phyloP scores from a whole-genome alignment of 2,797 vertebrate species.

The Muscicapa comitata region DNA sequence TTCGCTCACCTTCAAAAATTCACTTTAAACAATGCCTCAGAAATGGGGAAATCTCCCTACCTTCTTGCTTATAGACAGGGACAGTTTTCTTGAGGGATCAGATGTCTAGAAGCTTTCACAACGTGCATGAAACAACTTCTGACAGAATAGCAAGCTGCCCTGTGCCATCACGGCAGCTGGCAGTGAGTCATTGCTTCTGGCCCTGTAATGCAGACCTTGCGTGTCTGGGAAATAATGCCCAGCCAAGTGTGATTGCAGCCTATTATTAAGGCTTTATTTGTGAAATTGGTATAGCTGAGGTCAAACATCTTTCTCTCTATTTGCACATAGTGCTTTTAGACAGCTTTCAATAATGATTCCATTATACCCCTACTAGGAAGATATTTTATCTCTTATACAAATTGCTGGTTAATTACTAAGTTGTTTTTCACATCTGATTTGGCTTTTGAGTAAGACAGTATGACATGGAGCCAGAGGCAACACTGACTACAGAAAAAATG shows the following conservation, averaged over 20 bases:
- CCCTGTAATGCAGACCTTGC: slow-evolving; percentile 61
- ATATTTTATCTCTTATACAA: slow-evolving; percentile 42
- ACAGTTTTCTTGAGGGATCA: slow-evolving; percentile 21
- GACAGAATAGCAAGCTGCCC: slow-evolving; percentile 57
- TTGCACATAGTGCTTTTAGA: slow-evolving; percentile 31
- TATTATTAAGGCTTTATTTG: slow-evolving; percentile 72
- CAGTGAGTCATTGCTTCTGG: slow-evolving; percentile 66
- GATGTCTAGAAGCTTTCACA: slow-evolving; percentile 34
- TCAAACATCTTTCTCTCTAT: slow-evolving; percentile 59
- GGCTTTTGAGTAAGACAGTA: slow-evolving; percentile 16
- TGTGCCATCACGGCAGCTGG: slow-evolving; percentile 58
- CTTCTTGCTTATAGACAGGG: neutral
- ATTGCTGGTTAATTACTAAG: slow-evolving; percentile 62
- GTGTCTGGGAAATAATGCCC: slow-evolving; percentile 68
- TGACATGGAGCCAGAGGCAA: slow-evolving; percentile 39
- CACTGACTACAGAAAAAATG: neutral
- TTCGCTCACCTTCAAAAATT: neutral
- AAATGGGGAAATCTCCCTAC: neutral
- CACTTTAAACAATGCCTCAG: neutral
- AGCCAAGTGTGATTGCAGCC: slow-evolving; percentile 70
- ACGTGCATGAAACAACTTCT: slow-evolving; percentile 9
- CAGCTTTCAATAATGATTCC: slow-evolving; percentile 36
- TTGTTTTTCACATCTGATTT: slow-evolving; percentile 43
- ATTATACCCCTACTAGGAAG: slow-evolving; percentile 5
- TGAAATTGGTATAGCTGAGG: slow-evolving; percentile 62